phyloP scores from a whole-genome alignment of 2,113 vertebrate species.

The Zosterops japonicus region DNA sequence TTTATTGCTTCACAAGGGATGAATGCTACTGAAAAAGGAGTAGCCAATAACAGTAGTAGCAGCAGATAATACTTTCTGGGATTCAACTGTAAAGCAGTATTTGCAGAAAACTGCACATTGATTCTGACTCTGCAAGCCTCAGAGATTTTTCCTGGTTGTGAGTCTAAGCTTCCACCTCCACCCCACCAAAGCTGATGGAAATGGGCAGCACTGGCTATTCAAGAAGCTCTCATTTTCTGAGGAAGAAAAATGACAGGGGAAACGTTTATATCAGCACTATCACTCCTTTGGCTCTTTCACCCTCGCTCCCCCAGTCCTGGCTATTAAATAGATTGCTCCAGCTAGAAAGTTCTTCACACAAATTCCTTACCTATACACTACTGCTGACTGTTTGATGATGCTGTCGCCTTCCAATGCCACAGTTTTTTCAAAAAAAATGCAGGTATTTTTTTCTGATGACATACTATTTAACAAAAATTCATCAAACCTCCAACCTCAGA shows the following conservation, averaged over 20 bases:
- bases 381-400: slow-evolving; percentile 37
- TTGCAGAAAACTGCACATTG: not conserved
- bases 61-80: not conserved
- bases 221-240: not conserved
- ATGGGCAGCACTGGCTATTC: not conserved
- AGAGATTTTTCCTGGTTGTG: not conserved
- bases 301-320: not conserved
- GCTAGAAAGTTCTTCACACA: slow-evolving; percentile 10
- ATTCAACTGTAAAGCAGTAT: not conserved
- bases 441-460: not conserved
- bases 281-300: not conserved
- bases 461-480: slow-evolving; percentile 32
- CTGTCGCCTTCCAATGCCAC: slow-evolving; percentile 4
- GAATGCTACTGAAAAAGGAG: not conserved
- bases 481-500: slow-evolving; percentile 23
- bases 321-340: not conserved
- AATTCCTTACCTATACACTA: slow-evolving; percentile 16
- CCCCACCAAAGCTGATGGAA: not conserved
- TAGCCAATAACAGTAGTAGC: not conserved
- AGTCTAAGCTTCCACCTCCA: not conserved
- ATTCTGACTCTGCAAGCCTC: not conserved
- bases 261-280: not conserved
- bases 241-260: slow-evolving; percentile 14
- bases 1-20: not conserved
- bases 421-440: not conserved